These are phyloP conservation scores for Oreochromis niloticus DNA, from an alignment of 2,113 vertebrate genomes.

Conservation along the genomic window DNA sequence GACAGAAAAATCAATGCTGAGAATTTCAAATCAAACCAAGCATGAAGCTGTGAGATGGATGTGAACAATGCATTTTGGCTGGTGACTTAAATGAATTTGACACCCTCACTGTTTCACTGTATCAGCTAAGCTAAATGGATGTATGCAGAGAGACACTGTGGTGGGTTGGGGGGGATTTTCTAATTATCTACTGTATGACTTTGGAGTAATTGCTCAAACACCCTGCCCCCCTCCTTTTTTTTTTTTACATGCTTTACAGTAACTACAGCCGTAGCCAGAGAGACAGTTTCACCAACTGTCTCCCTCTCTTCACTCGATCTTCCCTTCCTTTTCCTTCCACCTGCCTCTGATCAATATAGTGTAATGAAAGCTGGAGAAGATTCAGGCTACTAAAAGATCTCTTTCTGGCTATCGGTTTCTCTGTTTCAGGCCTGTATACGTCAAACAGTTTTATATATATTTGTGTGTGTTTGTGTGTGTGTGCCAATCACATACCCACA, in stretches of 20 bases:
- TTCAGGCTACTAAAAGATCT: constrained; percentile 37
- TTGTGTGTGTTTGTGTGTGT: neutral
- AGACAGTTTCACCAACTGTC: constrained; percentile 9
- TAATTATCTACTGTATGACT: constrained; percentile 55
- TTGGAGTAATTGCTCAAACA: constrained; percentile 22
- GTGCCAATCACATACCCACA: neutral
- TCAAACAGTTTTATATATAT: neutral
- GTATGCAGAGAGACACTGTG: neutral
- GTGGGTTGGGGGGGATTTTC: constrained; percentile 28
- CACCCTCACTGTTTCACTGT: constrained; percentile 33
- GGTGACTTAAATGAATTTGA: constrained; percentile 51
- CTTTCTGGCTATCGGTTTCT: neutral
- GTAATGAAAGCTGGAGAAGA: constrained; percentile 65
- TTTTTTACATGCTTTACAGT: constrained; percentile 37
- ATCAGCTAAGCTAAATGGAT: constrained; percentile 15
- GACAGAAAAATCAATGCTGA: constrained; percentile 71
- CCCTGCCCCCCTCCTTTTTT: neutral
- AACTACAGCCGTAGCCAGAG: neutral
- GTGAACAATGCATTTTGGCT: constrained; percentile 35
- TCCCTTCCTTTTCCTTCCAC: neutral
- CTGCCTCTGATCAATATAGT: constrained; percentile 59
- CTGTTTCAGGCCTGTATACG: neutral
- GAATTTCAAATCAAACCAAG: constrained; percentile 77
- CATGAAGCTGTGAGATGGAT: constrained; percentile 38
- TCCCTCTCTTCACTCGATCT: neutral